Conservation (phyloP, 1,140 invertebrate genomes). For the Proctacanthus coquilletti region DNA sequence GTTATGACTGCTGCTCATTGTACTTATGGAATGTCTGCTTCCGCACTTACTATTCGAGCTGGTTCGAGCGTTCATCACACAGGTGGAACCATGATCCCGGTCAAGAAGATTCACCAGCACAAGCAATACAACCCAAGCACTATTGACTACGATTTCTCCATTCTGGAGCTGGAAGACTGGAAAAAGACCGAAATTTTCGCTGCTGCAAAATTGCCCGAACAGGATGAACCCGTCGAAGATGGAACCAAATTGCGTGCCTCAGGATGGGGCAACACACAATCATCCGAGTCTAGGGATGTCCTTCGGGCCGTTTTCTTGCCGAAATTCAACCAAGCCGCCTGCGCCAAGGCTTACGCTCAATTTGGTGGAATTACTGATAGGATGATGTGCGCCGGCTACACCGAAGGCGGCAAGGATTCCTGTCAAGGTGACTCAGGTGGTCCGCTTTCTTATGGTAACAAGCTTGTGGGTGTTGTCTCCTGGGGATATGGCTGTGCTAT, state of each 20-base stretch:
- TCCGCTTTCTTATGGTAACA: conserved; percentile 20
- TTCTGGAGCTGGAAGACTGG: conserved; percentile 14
- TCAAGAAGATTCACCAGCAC: conserved; percentile 19
- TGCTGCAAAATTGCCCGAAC: conserved; percentile 13
- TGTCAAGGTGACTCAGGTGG: conserved; percentile 44
- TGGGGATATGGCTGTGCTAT: conserved; percentile 41
- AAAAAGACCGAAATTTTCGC: conserved; percentile 8
- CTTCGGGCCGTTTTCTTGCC: conserved; percentile 32
- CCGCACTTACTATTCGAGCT: conserved; percentile 13
- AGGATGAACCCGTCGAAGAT: conserved; percentile 12
- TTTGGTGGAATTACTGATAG: conserved; percentile 35
- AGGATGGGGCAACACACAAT: conserved; percentile 31
- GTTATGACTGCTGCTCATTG: conserved; percentile 37
- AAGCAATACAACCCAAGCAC: conserved; percentile 16
- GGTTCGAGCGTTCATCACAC: conserved; percentile 14
- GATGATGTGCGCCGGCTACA: conserved; percentile 53
- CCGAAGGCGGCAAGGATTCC: conserved; percentile 48
- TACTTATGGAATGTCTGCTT: conserved; percentile 22
- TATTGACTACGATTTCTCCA: conserved; percentile 25
- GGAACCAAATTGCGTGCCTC: conserved; percentile 23
- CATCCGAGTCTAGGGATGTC: conserved; percentile 10
- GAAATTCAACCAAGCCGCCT: conserved; percentile 17
- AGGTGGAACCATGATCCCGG: conserved; percentile 17
- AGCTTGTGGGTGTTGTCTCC: conserved; percentile 39
- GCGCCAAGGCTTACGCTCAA: conserved; percentile 18